Base-by-base conservation (phyloP, 2,113 vertebrate genomes). In the Ivindomyrus marchei region DNA sequence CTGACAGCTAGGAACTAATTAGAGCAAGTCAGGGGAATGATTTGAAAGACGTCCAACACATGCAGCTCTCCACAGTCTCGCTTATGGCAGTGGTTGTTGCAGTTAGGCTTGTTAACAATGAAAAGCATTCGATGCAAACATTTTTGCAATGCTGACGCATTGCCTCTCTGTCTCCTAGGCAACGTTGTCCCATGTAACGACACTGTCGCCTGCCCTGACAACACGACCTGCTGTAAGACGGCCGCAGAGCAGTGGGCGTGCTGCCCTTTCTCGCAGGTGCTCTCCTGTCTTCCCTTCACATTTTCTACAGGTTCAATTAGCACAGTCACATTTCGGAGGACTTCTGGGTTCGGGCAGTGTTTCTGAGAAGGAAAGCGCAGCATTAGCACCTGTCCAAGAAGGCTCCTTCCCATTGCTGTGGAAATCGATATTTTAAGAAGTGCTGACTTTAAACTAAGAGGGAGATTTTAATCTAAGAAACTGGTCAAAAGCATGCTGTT, bases 161-260 rank as follows among this genome's bases (percentile, higher is more conserved):
- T 10, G 31, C 10, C 19, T 80, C 7, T 90, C 27, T 88, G 17
- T 62, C n/a, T 91, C 88, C 80, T 88, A 95, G 93, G 9, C 17
- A 27, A 0, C 0, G 45, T 52, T 0, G 94, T 96, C 77, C 92
- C 93, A 90, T 96, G 95, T 77, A 94, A 96, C 11, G 92, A 91
- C 15, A 93, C 95, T 0, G 96, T 92, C 15, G 94, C 94, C 91
- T 98, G 97, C 66, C 94, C 96, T 0, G 93, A 96, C 0, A 95
- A 95, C 0, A 92, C 1, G 92, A 98, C 97, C 2, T 98, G 97
- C 95, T 98, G 97, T 90, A 93, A 89, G 0, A 94, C 77, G 0
- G 0, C 70, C 0, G 0, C 1, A 0, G 95, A 89, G 21, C 0
- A 39, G 0, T 97, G 96, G 96, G 95, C 93, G 1, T 97, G 97